Conservation (phyloP, 2,888 invertebrate genomes). For the Acrobasis suavella region DNA sequence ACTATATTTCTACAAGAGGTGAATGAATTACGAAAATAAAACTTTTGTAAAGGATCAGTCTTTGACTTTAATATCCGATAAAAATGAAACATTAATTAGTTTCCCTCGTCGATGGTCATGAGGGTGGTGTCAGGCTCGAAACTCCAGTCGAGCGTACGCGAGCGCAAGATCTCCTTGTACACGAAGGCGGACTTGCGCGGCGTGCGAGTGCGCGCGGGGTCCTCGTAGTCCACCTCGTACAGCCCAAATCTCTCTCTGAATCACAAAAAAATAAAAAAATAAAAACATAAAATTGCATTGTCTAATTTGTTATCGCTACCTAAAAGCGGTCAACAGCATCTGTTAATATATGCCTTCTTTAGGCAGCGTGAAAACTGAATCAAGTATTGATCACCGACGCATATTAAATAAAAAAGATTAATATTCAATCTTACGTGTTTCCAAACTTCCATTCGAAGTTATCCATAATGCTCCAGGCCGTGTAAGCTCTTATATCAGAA, state of each 20-base stretch:
- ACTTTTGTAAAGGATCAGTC: no score
- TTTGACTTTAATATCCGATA: no score
- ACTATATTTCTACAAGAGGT: no score
- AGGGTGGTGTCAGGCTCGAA: conserved; percentile 39
- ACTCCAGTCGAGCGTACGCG: conserved; percentile 43
- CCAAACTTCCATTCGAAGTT: conserved; percentile 82
- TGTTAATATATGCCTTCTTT: no score
- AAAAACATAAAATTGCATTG: background rate
- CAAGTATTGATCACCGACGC: no score
- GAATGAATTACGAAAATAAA: no score
- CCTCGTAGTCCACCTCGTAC: conserved; percentile 84
- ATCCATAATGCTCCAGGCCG: conserved; percentile 82
- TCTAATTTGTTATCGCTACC: no score
- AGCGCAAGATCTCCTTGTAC: conserved; percentile 71
- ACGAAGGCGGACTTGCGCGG: conserved; percentile 82
- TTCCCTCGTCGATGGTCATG: conserved; percentile 44
- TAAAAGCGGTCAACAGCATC: no score
- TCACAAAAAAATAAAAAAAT: background rate
- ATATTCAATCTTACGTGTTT: conserved; percentile 61
- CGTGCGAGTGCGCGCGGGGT: conserved; percentile 79
- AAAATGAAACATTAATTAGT: conserved; percentile 27
- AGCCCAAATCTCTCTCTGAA: conserved; percentile 65
- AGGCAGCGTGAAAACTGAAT: no score
- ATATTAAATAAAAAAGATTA: background rate
- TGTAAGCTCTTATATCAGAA: conserved; percentile 66